These are phyloP conservation scores for Ataeniobius toweri DNA, from an alignment of 2,797 vertebrate species.

Conservation along the genomic window DNA sequence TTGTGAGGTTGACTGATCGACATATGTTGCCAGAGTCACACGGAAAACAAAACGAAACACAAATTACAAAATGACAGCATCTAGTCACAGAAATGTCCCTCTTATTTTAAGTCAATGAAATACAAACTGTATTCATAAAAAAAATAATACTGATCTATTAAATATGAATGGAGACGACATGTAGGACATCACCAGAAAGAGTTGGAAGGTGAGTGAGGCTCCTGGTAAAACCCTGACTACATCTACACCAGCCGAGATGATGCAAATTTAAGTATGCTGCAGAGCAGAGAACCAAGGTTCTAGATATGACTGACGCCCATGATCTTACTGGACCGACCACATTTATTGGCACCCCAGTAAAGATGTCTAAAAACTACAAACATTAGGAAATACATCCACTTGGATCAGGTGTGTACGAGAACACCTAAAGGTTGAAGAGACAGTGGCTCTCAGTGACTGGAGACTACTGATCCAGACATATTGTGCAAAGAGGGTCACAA, in stretches of 20 bases:
- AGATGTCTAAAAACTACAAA: not conserved
- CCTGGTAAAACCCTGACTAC: slow-evolving; percentile 21
- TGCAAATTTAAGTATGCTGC: slow-evolving; percentile 24
- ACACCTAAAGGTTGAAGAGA: too few relatives aligned
- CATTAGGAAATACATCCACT: too few relatives aligned
- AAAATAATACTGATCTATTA: slow-evolving; percentile 19
- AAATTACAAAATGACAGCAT: slow-evolving; percentile 82
- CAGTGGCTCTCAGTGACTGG: not conserved
- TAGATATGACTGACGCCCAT: not conserved
- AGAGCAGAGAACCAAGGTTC: not conserved
- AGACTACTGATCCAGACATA: not conserved
- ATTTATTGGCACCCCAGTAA: not conserved
- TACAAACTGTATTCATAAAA: slow-evolving; percentile 29
- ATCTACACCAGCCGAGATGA: slow-evolving; percentile 15
- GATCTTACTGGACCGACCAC: not conserved
- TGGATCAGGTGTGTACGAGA: too few relatives aligned
- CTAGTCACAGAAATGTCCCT: slow-evolving; percentile 68
- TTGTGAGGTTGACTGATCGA: slow-evolving; percentile 88
- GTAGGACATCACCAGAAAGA: slow-evolving; percentile 30
- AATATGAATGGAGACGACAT: slow-evolving; percentile 20
- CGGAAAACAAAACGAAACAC: slow-evolving; percentile 84
- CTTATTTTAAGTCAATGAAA: slow-evolving; percentile 48
- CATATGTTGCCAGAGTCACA: slow-evolving; percentile 86
- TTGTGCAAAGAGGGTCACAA: too few relatives aligned
- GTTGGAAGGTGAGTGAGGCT: slow-evolving; percentile 27